Evolutionary conservation across 2,888 invertebrate species (phyloP).

Genomic region (Tetheella fluctuosa): DNA sequence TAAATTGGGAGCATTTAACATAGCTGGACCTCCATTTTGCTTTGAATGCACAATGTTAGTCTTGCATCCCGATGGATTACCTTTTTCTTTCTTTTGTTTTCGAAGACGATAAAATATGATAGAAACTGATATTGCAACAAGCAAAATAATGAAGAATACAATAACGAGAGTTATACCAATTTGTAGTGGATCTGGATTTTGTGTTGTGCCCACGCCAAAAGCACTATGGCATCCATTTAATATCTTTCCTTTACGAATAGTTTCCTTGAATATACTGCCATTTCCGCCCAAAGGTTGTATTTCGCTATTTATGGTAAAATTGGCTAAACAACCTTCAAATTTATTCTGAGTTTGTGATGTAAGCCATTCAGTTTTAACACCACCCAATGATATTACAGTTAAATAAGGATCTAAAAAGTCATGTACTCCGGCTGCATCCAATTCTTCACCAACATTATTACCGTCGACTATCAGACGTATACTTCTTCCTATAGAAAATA

Average conservation of each 20-base stretch:
- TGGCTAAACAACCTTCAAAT: conserved; percentile 95
- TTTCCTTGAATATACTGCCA: conserved; percentile 91
- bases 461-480: conserved; percentile 89
- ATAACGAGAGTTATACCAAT: conserved; percentile 97
- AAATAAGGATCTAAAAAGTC: conserved; percentile 96
- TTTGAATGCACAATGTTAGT: conserved; percentile 90
- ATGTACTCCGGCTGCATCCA: conserved; percentile 94
- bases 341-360: conserved; percentile 82
- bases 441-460: conserved; percentile 90
- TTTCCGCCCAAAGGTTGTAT: conserved; percentile 95
- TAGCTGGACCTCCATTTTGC: conserved; percentile 88
- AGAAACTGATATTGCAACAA: conserved; percentile 94
- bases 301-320: conserved; percentile 95
- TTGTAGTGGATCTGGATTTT: conserved; percentile 93
- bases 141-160: conserved; percentile 95
- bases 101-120: conserved; percentile 96
- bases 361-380: conserved; percentile 86
- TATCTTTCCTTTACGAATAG: conserved; percentile 88
- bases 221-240: conserved; percentile 89
- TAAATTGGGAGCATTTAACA: conserved; percentile 88
- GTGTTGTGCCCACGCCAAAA: conserved; percentile 89
- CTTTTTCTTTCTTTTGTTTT: conserved; percentile 94
- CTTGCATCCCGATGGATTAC: conserved; percentile 86
- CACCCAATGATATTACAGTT: conserved; percentile 91
- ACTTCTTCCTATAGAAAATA: conserved; percentile 88